Evolutionary conservation across 1,140 invertebrate species (phyloP), one percentile per base, ranked within the genome.

Genomic region (Phthorimaea operculella): DNA sequence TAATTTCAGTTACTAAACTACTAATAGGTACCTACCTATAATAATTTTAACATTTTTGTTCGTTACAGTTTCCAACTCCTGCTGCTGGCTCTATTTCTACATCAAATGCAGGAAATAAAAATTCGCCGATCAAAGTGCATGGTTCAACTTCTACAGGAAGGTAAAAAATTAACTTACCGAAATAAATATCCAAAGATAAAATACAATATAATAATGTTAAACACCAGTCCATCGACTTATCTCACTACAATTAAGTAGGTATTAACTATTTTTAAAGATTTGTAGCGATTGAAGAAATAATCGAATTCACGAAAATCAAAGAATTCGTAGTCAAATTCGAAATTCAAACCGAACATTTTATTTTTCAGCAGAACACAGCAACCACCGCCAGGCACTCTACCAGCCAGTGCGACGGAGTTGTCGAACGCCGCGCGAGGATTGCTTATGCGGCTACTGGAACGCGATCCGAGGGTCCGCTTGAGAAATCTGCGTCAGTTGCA

Each of bases 401-500:
- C 81, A 11, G 54, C 64, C 1, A 63, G 58, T 15, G 72, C 70
- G 8, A 33, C 51, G 9, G 49, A 62, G 18, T 45, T 84, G 34
- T 72, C 76, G 0, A 73, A 66, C 12, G 57, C 76, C 15, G 78
- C 85, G 4, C 70, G 75, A 4, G 71, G 65, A 0, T 62, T 87
- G 11, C 69, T 87, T 12, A 55, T 78, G 49, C 72, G 83, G 17
- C 63, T 87, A 6, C 62, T 87, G 28, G 83, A 86, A 39, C 55
- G 60, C 5, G 77, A 85, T 33, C 79, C 85, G 0, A 66, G 66
- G 52, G 66, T 76, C 21, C 73, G 87, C 1, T 54, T 87, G 62
- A 73, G 79, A 39, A 84, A 71, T 45, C 62, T 87, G 42, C 71
- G 81, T 21, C 74, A 83, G 52, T 55, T 87, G 11, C 78, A 86